Conservation (phyloP, 2,888 invertebrate genomes). For the Hemistola chrysoprasaria region DNA sequence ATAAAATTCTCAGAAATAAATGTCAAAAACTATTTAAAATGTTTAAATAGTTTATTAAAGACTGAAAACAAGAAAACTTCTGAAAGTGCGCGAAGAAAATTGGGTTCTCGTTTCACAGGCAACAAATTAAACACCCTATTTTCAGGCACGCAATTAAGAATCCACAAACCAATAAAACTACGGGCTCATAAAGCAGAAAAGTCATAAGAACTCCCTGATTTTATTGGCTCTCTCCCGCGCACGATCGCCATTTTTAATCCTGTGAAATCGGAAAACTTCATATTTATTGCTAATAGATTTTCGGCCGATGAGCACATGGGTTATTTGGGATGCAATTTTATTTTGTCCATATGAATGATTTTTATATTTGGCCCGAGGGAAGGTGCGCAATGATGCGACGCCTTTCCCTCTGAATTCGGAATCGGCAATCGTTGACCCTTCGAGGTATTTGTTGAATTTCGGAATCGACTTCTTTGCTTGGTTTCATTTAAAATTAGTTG, state of each 20-base stretch:
- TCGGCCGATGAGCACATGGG: constrained; percentile 73
- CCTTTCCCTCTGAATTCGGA: constrained; percentile 63
- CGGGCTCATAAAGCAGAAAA: constrained; percentile 66
- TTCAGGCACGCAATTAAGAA: constrained; percentile 41
- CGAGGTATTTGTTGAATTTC: constrained; percentile 42
- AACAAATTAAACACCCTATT: constrained; percentile 14
- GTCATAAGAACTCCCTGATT: constrained; percentile 63
- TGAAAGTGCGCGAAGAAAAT: too few species aligned
- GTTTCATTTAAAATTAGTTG: constrained; percentile 39
- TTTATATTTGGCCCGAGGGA: constrained; percentile 75
- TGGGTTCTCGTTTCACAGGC: constrained; percentile 6
- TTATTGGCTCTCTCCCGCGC: constrained; percentile 46
- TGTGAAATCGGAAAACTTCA: constrained; percentile 80
- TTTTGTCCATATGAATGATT: constrained; percentile 81
- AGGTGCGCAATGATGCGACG: constrained; percentile 49
- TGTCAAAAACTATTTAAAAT: too few species aligned
- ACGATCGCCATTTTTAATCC: constrained; percentile 70
- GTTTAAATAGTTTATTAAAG: background rate
- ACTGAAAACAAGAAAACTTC: too few species aligned
- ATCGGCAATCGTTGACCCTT: constrained; percentile 55
- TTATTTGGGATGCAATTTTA: constrained; percentile 81
- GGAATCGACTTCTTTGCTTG: constrained; percentile 47
- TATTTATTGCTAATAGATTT: constrained; percentile 83
- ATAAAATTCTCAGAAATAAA: too few species aligned
- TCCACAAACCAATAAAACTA: constrained; percentile 59